Evolutionary conservation across 2,113 vertebrate genomes (phyloP), one percentile per base, ranked within the genome.

Genomic region (Dasypus novemcinctus): DNA sequence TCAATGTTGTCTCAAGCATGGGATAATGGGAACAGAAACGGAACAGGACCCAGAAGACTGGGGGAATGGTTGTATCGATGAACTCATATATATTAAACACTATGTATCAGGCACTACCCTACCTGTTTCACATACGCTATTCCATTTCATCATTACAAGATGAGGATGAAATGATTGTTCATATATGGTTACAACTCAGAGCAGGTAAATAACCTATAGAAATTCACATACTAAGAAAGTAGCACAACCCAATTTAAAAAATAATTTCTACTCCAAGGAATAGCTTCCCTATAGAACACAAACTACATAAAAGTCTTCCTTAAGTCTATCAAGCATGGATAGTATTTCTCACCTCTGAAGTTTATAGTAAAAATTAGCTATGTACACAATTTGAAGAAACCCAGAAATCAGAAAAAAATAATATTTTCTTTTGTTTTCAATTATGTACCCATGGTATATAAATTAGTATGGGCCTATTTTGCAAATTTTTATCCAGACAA

Each of bases 401-500:
- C 10, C 27, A 79, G 33, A 94, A 96, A 85, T 72, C 38, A 38
- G 61, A 15, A 21, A n/a, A 94, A 95, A 71, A 59, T 17, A 36
- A 68, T 49, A n/a, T 36, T 29, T 66, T 12, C 15, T 84, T 49
- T 23, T 84, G 14, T 59, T 74, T 84, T 71, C 27, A 74, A 64
- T 41, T 43, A 80, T 43, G 2, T 75, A 91, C 23, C 21, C 59
- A 27, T 20, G 63, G 18, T 29, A 80, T 21, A 2, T 59, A 92
- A 89, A 36, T 12, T 66, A 38, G 27, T 87, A 52, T 61, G 94
- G 12, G 89, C 89, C 36, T 61, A 90, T 74, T 82, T 95, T 63
- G 49, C 79, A 86, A 63, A 75, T 88, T 96, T 91, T 95, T 91
- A 78, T 86, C 85, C 52, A 94, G 72, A 57, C 33, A 88, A 88